Base-by-base conservation (phyloP, 35 echinoderm and acorn worm species). In the Acanthaster planci region DNA sequence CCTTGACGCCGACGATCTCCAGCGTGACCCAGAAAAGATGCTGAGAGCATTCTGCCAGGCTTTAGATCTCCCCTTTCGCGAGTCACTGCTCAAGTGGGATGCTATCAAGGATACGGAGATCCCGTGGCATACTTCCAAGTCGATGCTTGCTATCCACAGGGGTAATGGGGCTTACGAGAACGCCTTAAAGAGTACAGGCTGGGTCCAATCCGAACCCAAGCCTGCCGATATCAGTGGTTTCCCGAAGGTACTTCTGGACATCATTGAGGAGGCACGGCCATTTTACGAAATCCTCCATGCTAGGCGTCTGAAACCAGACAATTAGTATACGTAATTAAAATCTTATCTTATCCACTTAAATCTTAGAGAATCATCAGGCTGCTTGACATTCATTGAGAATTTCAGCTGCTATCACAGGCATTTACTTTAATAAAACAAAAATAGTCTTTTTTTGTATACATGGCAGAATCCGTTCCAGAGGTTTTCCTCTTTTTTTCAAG, bases 1-100 rank as follows among this genome's bases (percentile, higher is more conserved):
- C 36, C 76, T 97, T 4, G 94, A 97, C 36, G 90, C 94, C 2
- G 90, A 92, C 59, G 94, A 97, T 37, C 83, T 97, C 10, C 39
- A 89, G 3, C 29, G 38, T 8, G 42, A 97, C 56, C 94, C 94
- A 2, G 94, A 97, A 37, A 79, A 81, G 38, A 79, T 92, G 55
- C 37, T 97, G 44, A 53, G 77, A 23, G 82, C 77, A 78, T 97
- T 92, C 67, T 97, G 94, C 64, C 80, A 81, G n/a, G 52, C 77
- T 3, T 83, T 87, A 0, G 94, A 86, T 10, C 78, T 97, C 29
- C 81, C 90, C 8, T 97, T 88, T 37, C 37, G 79, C 23, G 56
- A 83, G 16, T 75, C 78, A 5, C 77, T 86, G 38, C 78, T 92
- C 12, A 86, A 86, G 26, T 92, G 90, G 90, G 57, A 92, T 21